Percentiles rank a stretch among this genome's conserved stretches.
These are phyloP conservation scores for Onthophagus sagittarius DNA, from an alignment of 2,888 invertebrate species.

Conservation along the genomic window DNA sequence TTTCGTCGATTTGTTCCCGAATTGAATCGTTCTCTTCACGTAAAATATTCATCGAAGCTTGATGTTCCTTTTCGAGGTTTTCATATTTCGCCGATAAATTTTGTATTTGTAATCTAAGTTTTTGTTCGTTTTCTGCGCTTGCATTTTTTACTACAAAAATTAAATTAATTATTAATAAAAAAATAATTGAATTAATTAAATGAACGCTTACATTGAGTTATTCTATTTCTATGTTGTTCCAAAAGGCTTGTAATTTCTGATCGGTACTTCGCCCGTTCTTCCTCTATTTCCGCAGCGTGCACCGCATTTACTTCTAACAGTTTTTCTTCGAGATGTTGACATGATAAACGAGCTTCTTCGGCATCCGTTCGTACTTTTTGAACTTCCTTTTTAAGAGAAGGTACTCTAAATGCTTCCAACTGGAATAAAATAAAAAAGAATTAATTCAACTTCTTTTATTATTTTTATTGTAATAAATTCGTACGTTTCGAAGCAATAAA, in stretches of 20 bases:
- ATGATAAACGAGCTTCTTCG: constrained; percentile 46
- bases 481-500: background rate
- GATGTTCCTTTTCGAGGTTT: constrained; percentile 43
- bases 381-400: constrained; percentile 51
- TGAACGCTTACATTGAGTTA: constrained; percentile 40
- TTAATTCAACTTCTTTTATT: background rate
- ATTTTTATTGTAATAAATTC: background rate
- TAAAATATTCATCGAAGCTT: constrained; percentile 44
- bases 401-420: constrained; percentile 61
- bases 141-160: constrained; percentile 44
- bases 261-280: constrained; percentile 39
- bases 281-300: constrained; percentile 42
- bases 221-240: constrained; percentile 38
- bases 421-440: constrained; percentile 35
- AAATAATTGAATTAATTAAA: background rate
- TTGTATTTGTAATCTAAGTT: constrained; percentile 39
- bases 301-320: constrained; percentile 45
- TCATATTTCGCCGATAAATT: constrained; percentile 41
- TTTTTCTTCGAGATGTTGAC: constrained; percentile 49
- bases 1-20: constrained; percentile 45
- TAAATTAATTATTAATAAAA: background rate
- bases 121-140: constrained; percentile 39
- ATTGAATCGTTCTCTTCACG: constrained; percentile 47
- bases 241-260: constrained; percentile 40
- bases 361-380: constrained; percentile 51